A percentile compares a stretch with the other conserved stretches of the same genome.
Evolutionary conservation across 2,113 vertebrate genomes (phyloP).

Genomic region (Bothrops jararaca): DNA sequence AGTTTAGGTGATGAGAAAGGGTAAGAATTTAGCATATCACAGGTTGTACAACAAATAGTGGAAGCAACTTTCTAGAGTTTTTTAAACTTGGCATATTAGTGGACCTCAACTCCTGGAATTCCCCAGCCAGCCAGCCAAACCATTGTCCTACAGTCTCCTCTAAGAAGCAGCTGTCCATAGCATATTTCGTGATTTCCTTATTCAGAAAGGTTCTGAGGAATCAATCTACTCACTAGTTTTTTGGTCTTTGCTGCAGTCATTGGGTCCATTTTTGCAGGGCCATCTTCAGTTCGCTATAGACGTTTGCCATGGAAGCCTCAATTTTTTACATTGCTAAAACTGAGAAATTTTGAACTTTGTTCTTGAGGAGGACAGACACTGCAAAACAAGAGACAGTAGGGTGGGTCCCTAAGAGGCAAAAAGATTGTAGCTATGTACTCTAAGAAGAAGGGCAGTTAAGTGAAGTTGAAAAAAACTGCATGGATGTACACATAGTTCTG

Average conservation of each 20-base stretch:
- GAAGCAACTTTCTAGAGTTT: neutral
- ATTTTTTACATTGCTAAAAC: neutral
- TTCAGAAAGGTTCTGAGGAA: neutral
- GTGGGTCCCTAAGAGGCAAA: neutral
- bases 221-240: neutral
- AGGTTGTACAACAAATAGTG: neutral
- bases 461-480: neutral
- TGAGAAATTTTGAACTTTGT: neutral
- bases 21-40: neutral
- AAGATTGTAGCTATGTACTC: neutral
- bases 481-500: neutral
- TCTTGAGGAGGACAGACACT: neutral
- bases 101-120: neutral
- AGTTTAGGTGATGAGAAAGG: neutral
- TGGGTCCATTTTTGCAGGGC: neutral
- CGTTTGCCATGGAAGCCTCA: neutral
- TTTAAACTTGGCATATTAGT: neutral
- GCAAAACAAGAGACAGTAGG: neutral
- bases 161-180: neutral
- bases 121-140: neutral
- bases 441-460: neutral
- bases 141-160: neutral
- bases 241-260: neutral
- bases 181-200: neutral
- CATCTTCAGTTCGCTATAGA: neutral